Evolutionary conservation across 1,140 invertebrate species (phyloP).

Genomic region (Sipha flava): DNA sequence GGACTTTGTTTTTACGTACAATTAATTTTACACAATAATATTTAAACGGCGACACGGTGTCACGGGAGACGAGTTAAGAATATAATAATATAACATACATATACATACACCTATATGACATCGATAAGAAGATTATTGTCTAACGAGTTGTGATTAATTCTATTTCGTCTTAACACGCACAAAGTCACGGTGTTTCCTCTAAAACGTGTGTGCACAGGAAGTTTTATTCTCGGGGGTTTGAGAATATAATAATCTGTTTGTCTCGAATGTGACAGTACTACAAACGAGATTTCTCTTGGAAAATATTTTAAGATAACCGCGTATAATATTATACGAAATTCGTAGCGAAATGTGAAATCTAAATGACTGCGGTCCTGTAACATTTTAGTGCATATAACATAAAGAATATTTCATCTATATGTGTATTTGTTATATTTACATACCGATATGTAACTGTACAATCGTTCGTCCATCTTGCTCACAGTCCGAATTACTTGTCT

Average conservation of each 20-base stretch:
- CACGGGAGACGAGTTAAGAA: neutral
- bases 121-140: neutral
- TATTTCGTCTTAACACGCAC: neutral
- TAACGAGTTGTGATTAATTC: neutral
- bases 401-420: no score
- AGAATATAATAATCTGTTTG: neutral
- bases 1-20: conserved; percentile 13
- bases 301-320: no score
- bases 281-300: neutral
- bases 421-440: no score
- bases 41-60: neutral
- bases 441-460: no score
- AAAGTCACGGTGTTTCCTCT: neutral
- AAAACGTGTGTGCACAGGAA: neutral
- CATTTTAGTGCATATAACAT: no score
- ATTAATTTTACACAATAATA: neutral
- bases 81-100: no score
- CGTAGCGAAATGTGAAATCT: no score
- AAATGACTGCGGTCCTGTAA: no score
- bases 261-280: neutral
- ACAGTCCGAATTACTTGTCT: no score
- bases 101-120: no score
- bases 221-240: neutral
- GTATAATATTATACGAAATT: no score
- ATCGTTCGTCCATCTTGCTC: no score